Evolutionary conservation across 2,797 vertebrate genomes (phyloP).

Genomic region (Darevskia nairensis): DNA sequence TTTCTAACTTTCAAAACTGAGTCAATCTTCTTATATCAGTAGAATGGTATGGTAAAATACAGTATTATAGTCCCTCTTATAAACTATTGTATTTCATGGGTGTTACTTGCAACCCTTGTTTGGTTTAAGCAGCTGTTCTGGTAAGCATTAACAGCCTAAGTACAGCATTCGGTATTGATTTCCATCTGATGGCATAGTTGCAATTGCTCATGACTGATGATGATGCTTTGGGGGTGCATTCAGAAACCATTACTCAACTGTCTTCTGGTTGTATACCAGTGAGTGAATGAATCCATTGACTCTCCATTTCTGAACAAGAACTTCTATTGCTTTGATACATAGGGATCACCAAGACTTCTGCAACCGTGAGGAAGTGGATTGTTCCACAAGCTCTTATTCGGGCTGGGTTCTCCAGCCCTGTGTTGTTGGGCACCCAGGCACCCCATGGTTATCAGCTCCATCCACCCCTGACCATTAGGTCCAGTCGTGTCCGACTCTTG

Average conservation of each 20-base stretch:
- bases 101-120: not conserved
- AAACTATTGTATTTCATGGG: not conserved
- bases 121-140: not conserved
- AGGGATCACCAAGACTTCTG: not conserved
- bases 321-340: not conserved
- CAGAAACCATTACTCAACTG: not conserved
- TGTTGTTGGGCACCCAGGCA: too few species aligned
- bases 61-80: not conserved
- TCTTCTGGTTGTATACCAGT: not conserved
- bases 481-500: too few species aligned
- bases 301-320: not conserved
- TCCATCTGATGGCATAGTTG: not conserved
- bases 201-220: not conserved
- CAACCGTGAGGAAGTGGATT: not conserved
- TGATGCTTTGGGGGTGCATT: not conserved
- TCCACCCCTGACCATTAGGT: too few species aligned
- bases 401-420: too few species aligned
- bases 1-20: not conserved
- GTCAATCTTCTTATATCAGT: not conserved
- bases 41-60: not conserved
- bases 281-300: not conserved
- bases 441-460: too few species aligned
- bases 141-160: not conserved
- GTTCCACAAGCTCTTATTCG: not conserved
- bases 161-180: not conserved